phyloP scores from a whole-genome alignment of 2,888 invertebrate genomes.

The Polyploca ridens region DNA sequence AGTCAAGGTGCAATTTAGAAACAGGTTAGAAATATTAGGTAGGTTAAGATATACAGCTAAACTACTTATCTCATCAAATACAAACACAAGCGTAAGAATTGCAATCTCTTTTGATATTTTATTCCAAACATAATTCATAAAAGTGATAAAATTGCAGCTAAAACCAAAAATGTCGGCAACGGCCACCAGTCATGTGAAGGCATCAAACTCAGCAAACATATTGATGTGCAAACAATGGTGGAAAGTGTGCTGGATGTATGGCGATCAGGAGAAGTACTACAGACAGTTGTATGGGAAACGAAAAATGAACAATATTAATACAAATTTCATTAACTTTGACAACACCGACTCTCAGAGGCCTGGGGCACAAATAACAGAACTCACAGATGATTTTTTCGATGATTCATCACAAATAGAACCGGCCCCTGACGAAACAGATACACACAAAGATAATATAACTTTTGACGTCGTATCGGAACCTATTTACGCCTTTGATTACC shows the following conservation, averaged over 20 bases:
- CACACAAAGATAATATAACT: constrained; percentile 41
- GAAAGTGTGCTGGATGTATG: constrained; percentile 95
- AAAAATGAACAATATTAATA: constrained; percentile 70
- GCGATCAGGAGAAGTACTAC: constrained; percentile 94
- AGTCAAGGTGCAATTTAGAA: constrained; percentile 5
- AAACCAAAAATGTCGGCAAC: constrained; percentile 75
- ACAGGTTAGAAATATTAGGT: constrained; percentile 4
- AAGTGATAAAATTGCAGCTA: constrained; percentile 26
- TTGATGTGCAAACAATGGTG: constrained; percentile 95
- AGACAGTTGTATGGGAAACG: constrained; percentile 90
- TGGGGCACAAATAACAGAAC: constrained; percentile 80
- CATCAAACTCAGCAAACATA: constrained; percentile 87
- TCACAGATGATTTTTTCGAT: constrained; percentile 79
- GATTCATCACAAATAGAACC: constrained; percentile 69
- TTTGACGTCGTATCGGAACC: constrained; percentile 70
- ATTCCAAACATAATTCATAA: not conserved
- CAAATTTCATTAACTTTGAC: constrained; percentile 65
- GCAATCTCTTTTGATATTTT: constrained; percentile 2
- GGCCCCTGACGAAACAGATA: constrained; percentile 63
- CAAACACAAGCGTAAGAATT: not conserved
- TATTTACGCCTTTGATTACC: constrained; percentile 69
- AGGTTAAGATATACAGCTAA: constrained; percentile 1
- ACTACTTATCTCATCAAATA: constrained; percentile 3
- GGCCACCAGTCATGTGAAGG: constrained; percentile 79
- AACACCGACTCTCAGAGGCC: constrained; percentile 67